phyloP scores from a whole-genome alignment of 1,140 invertebrate species.

The Drosophila carrolli region DNA sequence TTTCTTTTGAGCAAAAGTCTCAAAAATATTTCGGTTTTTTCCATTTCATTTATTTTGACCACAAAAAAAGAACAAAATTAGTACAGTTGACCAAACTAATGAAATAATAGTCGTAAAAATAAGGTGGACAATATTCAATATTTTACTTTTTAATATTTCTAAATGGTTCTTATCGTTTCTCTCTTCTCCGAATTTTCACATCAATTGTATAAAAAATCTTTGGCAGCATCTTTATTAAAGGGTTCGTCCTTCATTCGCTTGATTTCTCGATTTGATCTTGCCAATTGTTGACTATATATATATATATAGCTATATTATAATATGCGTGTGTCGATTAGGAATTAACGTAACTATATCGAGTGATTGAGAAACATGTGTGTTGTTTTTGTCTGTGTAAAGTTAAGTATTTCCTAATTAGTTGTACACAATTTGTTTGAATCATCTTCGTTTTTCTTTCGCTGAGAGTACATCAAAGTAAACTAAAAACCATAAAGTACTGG shows the following conservation, averaged over 20 bases:
- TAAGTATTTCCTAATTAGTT: conserved; percentile 40
- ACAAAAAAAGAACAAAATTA: conserved; percentile 50
- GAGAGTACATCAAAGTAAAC: conserved; percentile 16
- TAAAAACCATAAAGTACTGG: conserved; percentile 14
- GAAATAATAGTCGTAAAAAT: conserved; percentile 34
- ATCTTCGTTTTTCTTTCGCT: conserved; percentile 2
- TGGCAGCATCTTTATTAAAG: conserved; percentile 70
- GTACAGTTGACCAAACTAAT: conserved; percentile 39
- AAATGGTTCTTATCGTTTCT: conserved; percentile 31
- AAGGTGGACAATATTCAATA: conserved; percentile 36
- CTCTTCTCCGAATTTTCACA: conserved; percentile 15
- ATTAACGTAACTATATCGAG: conserved; percentile 34
- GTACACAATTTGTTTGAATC: conserved; percentile 15
- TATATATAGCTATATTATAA: conserved; percentile 18
- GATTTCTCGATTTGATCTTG: conserved; percentile 21
- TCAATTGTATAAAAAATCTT: conserved; percentile 72
- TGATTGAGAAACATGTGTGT: conserved; percentile 55
- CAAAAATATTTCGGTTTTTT: conserved; percentile 42
- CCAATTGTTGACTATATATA: conserved; percentile 30
- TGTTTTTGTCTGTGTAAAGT: conserved; percentile 27
- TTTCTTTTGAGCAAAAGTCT: conserved; percentile 62
- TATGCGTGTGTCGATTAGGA: conserved; percentile 20
- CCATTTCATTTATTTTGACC: conserved; percentile 38
- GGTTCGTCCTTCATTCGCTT: conserved; percentile 15
- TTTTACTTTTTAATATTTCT: conserved; percentile 50